Conservation (phyloP, 2,888 invertebrate species). For the Cheilosia urbana region DNA sequence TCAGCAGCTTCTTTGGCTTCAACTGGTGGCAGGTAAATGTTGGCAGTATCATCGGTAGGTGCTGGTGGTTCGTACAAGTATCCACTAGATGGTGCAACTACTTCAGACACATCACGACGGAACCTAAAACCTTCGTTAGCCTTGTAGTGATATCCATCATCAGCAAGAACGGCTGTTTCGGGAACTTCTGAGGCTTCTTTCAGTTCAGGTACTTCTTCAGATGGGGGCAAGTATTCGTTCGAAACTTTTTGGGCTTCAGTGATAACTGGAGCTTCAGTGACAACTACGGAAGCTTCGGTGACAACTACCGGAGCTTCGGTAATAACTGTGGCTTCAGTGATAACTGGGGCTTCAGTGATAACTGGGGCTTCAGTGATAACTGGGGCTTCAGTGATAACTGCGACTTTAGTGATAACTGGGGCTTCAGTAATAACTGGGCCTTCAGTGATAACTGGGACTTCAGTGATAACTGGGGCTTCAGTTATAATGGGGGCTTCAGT, state of each 20-base stretch:
- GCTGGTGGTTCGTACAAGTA: conserved; percentile 74
- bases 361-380: conserved; percentile 24
- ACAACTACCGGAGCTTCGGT: conserved; percentile 17
- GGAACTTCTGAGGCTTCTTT: conserved; percentile 59
- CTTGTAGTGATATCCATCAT: conserved; percentile 67
- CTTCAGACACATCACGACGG: conserved; percentile 78
- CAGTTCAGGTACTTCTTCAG: conserved; percentile 31
- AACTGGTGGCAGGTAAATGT: conserved; percentile 38
- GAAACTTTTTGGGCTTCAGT: conserved; percentile 52
- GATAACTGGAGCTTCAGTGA: conserved; percentile 28
- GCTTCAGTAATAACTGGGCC: conserved; percentile 38
- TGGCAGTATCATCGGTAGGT: conserved; percentile 65
- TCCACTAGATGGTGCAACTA: conserved; percentile 23
- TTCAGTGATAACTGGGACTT: conserved; percentile 18
- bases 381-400: conserved; percentile 22
- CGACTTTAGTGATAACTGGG: background rate
- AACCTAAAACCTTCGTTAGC: conserved; percentile 67
- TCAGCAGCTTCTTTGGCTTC: background rate
- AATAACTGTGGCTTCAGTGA: conserved; percentile 26
- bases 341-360: no score
- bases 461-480: conserved; percentile 29
- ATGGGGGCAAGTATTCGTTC: conserved; percentile 79
- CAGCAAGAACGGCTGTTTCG: conserved; percentile 74
- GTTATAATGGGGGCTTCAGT: no score
- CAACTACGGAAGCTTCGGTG: conserved; percentile 16